Evolutionary conservation across 2,888 invertebrate genomes (phyloP), one percentile per base, ranked within the genome.

Genomic region (Sarcophaga subvicina): DNA sequence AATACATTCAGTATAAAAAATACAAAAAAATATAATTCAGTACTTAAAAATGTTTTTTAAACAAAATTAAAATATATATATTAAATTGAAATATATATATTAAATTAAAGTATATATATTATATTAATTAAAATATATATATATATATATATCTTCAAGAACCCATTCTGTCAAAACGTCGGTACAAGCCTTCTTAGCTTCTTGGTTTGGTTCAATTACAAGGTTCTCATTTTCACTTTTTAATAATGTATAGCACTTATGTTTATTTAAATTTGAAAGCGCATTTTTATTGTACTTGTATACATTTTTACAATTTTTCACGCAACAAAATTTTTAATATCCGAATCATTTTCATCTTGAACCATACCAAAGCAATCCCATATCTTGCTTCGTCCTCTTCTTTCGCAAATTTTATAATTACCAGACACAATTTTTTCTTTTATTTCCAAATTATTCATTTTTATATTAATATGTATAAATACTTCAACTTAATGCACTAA

Each of bases 311-410:
- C 75, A 80, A 11, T 12, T 45, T 80, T 71, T 79, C 80, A 80
- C 22, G 64, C 69, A 45, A 84, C 76, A 71, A 84, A 80, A 71
- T 80, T 80, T 66, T n/a, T 25, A 20, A 81, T n/a, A 75, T 63
- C 73, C 5, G n/a, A 22, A 63, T 73, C 71, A 75, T 83, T 80
- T 75, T 75, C n/a, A 22, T 75, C 49, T 78, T 77, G 67, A 47
- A 85, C 69, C 22, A 22, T 27, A 27, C 83, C 85, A 80, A 88
- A 84, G 10, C 77, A 66, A 72, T 88, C 84, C 86, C 86, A 86
- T 71, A 88, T 75, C 59, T 83, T 45, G 45, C 72, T n/a, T n/a
- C n/a, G n/a, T n/a, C n/a, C 62, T 45, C 60, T 72, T 66, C n/a
- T 37, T 12, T 49, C 14, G 14, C 49, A 49, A 49, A 49, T 49